These are phyloP conservation scores for Chrosomus eos DNA, from an alignment of 2,797 vertebrate species.

Conservation along the genomic window DNA sequence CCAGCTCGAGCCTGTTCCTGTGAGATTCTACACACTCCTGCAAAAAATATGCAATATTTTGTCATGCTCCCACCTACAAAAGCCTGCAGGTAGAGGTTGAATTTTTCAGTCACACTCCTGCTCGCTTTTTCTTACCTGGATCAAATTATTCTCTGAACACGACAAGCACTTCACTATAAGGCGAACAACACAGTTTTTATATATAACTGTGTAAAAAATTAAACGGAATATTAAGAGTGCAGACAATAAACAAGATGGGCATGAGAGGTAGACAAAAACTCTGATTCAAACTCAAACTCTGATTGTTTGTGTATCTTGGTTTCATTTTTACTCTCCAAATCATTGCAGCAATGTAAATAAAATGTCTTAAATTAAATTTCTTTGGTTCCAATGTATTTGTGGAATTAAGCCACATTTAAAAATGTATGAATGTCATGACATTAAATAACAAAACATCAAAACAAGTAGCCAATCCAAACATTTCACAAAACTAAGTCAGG, in stretches of 20 bases:
- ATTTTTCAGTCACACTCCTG: not conserved
- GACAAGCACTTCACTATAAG: not conserved
- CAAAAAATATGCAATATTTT: not conserved
- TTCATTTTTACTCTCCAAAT: not conserved
- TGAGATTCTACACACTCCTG: constrained; percentile 3
- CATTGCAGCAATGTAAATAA: not conserved
- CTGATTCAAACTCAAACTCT: not conserved
- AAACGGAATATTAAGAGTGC: not conserved
- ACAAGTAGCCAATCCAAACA: not conserved
- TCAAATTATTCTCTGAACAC: not conserved
- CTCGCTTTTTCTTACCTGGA: not conserved
- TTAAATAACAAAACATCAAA: not conserved
- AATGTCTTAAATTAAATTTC: not conserved
- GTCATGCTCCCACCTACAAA: not conserved
- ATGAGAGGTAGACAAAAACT: not conserved
- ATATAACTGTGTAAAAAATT: not conserved
- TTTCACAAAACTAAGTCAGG: not conserved
- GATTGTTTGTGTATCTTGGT: not conserved
- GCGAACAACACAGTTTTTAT: not conserved
- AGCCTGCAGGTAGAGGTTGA: not conserved
- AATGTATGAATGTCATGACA: not conserved
- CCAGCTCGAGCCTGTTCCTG: not conserved
- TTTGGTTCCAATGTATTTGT: not conserved
- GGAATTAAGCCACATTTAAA: not conserved
- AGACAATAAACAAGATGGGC: not conserved